Evolutionary conservation across 2,113 vertebrate genomes (phyloP).

Genomic region (Marcusenius ussheri): DNA sequence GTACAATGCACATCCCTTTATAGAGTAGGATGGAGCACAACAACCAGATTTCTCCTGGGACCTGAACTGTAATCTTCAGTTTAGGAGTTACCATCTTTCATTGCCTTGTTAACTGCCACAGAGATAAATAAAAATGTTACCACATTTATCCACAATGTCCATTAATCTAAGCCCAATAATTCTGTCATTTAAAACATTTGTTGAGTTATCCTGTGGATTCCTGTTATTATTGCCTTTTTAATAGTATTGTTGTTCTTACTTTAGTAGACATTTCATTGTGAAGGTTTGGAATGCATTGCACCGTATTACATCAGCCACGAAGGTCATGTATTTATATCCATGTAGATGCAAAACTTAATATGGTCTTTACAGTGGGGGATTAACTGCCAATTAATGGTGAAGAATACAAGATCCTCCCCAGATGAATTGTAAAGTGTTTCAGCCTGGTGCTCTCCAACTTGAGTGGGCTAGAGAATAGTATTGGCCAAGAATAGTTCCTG

Average conservation of each 20-base stretch:
- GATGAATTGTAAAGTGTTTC: neutral
- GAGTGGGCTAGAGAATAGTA: neutral
- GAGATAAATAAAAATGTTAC: neutral
- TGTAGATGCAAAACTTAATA: neutral
- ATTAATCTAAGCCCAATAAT: neutral
- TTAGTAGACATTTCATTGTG: neutral
- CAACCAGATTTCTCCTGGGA: neutral
- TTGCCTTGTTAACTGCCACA: neutral
- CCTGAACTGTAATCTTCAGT: neutral
- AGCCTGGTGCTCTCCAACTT: neutral
- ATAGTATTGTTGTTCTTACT: neutral
- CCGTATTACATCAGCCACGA: neutral
- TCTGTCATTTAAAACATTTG: neutral
- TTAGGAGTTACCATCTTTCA: neutral
- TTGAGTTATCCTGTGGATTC: neutral
- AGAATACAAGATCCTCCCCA: neutral
- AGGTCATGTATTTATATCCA: neutral
- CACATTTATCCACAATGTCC: neutral
- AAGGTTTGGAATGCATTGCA: neutral
- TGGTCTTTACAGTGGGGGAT: neutral
- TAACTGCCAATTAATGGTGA: neutral
- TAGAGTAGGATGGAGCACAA: neutral
- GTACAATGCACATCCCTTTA: neutral
- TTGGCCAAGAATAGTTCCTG: neutral
- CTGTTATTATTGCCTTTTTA: neutral